Base-by-base conservation (phyloP, 2,888 invertebrate genomes). In the Pomacea canaliculata region DNA sequence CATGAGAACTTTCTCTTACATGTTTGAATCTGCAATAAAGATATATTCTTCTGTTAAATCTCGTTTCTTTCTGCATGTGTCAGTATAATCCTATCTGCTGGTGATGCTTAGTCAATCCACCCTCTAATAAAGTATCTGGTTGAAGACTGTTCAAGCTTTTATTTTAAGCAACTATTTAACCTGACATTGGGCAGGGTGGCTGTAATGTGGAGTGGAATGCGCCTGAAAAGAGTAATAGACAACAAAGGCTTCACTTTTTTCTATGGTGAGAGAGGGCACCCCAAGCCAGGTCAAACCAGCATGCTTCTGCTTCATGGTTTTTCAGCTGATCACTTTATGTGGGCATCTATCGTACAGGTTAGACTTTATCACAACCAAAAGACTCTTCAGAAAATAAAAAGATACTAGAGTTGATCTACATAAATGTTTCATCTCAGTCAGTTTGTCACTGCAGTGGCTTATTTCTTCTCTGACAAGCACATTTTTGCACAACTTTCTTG, bases 231-330 rank as follows among this genome's bases (percentile, higher is more conserved):
- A 75, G 77, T 82, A 8, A 76, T 76, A 3, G 78, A 82, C 9
- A 80, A 78, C 9, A 73, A 70, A 27, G 84, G 84, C 13, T 78
- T 85, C 70, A 79, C 76, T 1, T 83, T 85, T 66, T 85, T 84
- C 70, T 87, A 87, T 78, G 87, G 85, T 48, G 88, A 89, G 81
- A 85, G 84, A 71, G 87, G 87, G 0, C 78, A 74, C 10, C 75
- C 72, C 49, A 77, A 73, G 5, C 80, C 82, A 72, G 83, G 80
- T 23, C 82, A 82, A 63, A 78, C 83, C 48, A 84, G 84, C 68
- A 85, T 89, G 48, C 68, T 89, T 0, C 78, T 88, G 13, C 68
- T 89, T 9, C 89, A 89, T 82, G 89, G 89, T 7, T 89, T 88
- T 79, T 85, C 87, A 9, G 86, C 88, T 49, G 85, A 84, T 76